Percentiles rank a stretch among this genome's conserved stretches.
Evolutionary conservation across 2,113 vertebrate genomes (phyloP).

Genomic region (Galeopterus variegatus): DNA sequence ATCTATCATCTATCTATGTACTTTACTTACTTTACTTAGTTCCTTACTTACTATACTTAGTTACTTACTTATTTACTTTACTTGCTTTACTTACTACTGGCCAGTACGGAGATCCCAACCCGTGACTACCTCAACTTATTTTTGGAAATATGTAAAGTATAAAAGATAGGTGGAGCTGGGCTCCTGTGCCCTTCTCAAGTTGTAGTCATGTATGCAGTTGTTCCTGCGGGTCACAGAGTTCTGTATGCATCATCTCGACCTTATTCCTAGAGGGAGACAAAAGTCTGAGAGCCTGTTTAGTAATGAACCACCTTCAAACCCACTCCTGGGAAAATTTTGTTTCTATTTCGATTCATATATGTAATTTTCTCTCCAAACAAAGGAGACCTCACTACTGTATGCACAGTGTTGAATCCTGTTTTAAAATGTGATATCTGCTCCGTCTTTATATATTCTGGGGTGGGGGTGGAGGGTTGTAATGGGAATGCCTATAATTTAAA

Average conservation of each 20-base stretch:
- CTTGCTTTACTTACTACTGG: too few relatives aligned
- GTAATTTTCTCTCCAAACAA: constrained; percentile 33
- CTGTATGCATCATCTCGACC: not conserved
- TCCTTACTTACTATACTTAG: too few relatives aligned
- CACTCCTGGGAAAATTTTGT: not conserved
- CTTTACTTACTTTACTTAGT: too few relatives aligned
- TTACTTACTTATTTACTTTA: too few relatives aligned
- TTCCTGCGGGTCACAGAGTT: not conserved
- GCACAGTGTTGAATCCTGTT: not conserved
- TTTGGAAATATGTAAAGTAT: not conserved
- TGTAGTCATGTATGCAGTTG: rapidly evolving
- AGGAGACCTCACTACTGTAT: not conserved
- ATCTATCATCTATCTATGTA: too few relatives aligned
- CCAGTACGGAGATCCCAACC: too few relatives aligned
- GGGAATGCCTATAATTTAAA: not conserved
- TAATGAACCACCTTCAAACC: not conserved
- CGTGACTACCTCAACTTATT: not conserved
- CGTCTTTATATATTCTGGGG: not conserved
- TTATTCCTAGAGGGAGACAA: not conserved
- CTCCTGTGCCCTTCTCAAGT: not conserved
- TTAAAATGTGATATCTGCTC: not conserved
- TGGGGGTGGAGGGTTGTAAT: not conserved
- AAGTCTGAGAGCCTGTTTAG: not conserved
- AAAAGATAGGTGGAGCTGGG: not conserved
- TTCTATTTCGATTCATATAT: not conserved